Percentiles rank a stretch among this genome's conserved stretches.
These are phyloP conservation scores for Parnassius apollo DNA, from an alignment of 2,888 invertebrate species.

Conservation along the genomic window DNA sequence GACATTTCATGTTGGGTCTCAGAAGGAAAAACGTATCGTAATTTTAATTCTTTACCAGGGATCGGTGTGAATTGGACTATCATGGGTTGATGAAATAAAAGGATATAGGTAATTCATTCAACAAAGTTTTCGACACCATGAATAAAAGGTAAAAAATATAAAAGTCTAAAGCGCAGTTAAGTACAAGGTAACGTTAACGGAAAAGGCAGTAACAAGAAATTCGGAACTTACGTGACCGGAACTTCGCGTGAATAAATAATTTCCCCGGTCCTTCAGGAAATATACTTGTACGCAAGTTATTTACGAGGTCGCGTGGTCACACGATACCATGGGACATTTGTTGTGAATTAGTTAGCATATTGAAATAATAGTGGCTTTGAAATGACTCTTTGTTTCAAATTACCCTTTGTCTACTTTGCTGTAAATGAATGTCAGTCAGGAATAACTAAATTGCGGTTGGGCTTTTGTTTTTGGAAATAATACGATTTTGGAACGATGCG, in stretches of 20 bases:
- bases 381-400: conserved; percentile 17
- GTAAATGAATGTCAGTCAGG: conserved; percentile 14
- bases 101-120: too few relatives aligned
- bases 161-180: neutral
- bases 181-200: neutral
- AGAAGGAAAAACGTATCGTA: too few relatives aligned
- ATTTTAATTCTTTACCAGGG: too few relatives aligned
- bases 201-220: conserved; percentile 22
- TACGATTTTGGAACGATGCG: neutral
- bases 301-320: conserved; percentile 60
- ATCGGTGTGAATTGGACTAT: too few relatives aligned
- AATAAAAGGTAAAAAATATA: neutral
- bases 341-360: conserved; percentile 20
- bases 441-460: conserved; percentile 15
- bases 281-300: conserved; percentile 65
- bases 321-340: conserved; percentile 40
- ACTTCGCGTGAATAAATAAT: conserved; percentile 72
- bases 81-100: too few relatives aligned
- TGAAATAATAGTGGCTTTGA: conserved; percentile 22
- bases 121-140: too few relatives aligned
- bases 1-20: too few relatives aligned
- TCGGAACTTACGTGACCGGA: conserved; percentile 65
- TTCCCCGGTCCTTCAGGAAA: conserved; percentile 77
- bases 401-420: conserved; percentile 8
- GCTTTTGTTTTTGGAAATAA: conserved; percentile 13